Evolutionary conservation across 1,140 invertebrate species (phyloP), one percentile per base, ranked within the genome.

Genomic region (Eulimnadia texana): DNA sequence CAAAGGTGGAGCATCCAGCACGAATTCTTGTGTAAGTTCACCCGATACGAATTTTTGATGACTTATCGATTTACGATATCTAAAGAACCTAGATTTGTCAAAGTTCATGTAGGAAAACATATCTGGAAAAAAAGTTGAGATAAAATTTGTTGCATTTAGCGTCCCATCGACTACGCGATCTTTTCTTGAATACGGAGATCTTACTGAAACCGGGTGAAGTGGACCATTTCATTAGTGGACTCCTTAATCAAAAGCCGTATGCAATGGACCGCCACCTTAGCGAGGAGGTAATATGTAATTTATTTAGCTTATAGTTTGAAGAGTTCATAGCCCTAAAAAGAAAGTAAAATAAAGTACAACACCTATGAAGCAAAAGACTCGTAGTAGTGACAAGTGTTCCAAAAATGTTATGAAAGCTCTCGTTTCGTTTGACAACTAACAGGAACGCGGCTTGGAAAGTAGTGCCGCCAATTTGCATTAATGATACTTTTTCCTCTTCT

Each of bases 1-100:
- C 76, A 79, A 64, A 62, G 77, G 62, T 79, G 75, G 71, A 77
- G 74, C 61, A 73, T 75, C 60, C 72, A 68, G 60, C 74, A 77
- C 59, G 74, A 77, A 65, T 77, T n/a, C n/a, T n/a, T n/a, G n/a
- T n/a, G n/a, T n/a, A n/a, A n/a, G n/a, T n/a, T n/a, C n/a, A n/a
- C n/a, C n/a, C n/a, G n/a, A n/a, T n/a, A n/a, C n/a, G n/a, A n/a
- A n/a, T n/a, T 23, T 33, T 20, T 58, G 16, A 28, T 58, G 28
- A 11, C 28, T 13, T 58, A 13, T 6, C 16, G 23, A 20, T 60
- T 20, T 6, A 25, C 19, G 51, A 16, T 6, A 50, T 6, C 3
- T 23, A 25, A 9, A 24, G 10, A 24, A 16, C 29, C 1, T 25
- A 3, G 3, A 22, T 10, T 16, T 23, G 23, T 28, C 42, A 54